Percentiles rank a stretch among this genome's conserved stretches.
phyloP scores from a whole-genome alignment of 2,888 invertebrate genomes.

The Harpalus rubripes region DNA sequence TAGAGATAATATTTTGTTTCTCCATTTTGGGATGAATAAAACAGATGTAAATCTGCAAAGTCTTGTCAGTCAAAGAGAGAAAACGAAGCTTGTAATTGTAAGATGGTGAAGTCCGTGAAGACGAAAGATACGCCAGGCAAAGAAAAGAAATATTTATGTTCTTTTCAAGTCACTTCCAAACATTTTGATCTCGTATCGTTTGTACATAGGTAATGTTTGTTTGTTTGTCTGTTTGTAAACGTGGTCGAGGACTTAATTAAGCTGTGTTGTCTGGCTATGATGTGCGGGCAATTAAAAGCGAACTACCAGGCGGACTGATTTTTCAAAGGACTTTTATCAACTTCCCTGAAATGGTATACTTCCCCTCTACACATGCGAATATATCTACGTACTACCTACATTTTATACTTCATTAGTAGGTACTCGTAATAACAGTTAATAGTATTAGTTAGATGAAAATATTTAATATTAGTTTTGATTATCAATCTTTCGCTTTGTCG shows the following conservation, averaged over 20 bases:
- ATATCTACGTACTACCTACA: no score
- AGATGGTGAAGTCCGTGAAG: slow-evolving; percentile 2
- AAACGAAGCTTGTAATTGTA: slow-evolving; percentile 51
- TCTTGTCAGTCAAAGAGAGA: slow-evolving; percentile 38
- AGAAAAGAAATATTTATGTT: slow-evolving; percentile 51
- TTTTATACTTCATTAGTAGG: no score
- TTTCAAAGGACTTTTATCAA: not conserved
- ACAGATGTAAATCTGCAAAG: slow-evolving; percentile 46
- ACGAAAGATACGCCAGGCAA: slow-evolving; percentile 38
- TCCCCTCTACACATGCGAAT: not conserved
- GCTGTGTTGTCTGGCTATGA: slow-evolving; percentile 53
- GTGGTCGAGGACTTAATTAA: slow-evolving; percentile 43
- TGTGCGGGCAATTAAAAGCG: slow-evolving; percentile 61
- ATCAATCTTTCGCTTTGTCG: no score
- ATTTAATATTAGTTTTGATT: no score
- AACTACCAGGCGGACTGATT: not conserved
- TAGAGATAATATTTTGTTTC: slow-evolving; percentile 36
- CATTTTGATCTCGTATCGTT: slow-evolving; percentile 55
- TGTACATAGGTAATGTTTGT: slow-evolving; percentile 30
- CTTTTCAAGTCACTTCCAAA: slow-evolving; percentile 58
- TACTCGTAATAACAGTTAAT: no score
- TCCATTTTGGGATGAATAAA: slow-evolving; percentile 21
- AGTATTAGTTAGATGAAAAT: no score
- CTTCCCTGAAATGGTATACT: not conserved
- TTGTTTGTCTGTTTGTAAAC: slow-evolving; percentile 42